These are phyloP conservation scores for Hipposideros armiger DNA, from an alignment of 2,113 vertebrate species.

Conservation along the genomic window DNA sequence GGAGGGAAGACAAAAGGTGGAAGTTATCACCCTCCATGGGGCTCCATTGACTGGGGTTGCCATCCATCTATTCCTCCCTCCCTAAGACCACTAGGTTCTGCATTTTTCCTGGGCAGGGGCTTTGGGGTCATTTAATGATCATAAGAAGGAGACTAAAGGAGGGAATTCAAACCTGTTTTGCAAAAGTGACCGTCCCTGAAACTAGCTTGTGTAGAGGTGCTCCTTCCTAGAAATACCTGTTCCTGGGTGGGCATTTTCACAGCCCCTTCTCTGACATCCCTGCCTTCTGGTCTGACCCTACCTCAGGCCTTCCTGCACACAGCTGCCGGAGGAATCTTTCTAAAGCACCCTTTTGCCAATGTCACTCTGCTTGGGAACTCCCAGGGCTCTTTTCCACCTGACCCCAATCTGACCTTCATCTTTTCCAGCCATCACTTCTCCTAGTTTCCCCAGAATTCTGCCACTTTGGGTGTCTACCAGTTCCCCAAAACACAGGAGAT, in stretches of 20 bases:
- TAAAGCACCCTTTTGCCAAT: neutral
- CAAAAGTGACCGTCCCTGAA: neutral
- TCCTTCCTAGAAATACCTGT: neutral
- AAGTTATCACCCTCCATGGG: neutral
- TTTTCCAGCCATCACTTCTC: neutral
- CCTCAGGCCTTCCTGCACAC: neutral
- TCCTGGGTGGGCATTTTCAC: neutral
- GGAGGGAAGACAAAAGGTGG: neutral
- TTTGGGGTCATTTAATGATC: neutral
- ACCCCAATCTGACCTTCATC: neutral
- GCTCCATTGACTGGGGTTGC: neutral
- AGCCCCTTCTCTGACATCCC: neutral
- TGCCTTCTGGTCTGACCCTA: neutral
- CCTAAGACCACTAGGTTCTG: neutral
- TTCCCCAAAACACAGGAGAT: neutral
- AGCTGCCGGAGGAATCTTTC: neutral
- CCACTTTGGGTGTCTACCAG: neutral
- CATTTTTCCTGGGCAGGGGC: neutral
- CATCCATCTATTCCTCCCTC: neutral
- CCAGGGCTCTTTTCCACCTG: neutral
- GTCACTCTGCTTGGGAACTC: neutral
- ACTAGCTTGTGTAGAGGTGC: neutral
- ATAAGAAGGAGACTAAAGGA: neutral
- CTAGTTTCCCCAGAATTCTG: neutral
- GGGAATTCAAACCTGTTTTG: neutral